phyloP scores from a whole-genome alignment of 2,888 invertebrate species.

The Bellardia pandia region DNA sequence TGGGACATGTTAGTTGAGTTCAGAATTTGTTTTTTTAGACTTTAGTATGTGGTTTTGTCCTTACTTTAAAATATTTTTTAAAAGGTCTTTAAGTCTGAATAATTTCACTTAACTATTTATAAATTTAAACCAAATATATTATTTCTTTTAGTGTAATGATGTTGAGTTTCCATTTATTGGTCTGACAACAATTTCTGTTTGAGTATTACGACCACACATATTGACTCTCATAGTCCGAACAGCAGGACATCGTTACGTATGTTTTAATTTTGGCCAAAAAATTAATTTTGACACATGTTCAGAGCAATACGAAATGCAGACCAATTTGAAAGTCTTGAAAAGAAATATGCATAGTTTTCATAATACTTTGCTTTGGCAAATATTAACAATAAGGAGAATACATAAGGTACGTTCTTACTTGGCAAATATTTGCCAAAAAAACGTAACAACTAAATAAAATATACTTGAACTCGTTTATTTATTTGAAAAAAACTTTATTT shows the following conservation, averaged over 20 bases:
- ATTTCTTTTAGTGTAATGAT: slow-evolving; percentile 7
- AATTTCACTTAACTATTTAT: too few relatives aligned
- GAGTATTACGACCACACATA: slow-evolving; percentile 83
- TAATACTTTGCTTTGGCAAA: slow-evolving; percentile 2
- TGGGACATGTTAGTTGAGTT: too few relatives aligned
- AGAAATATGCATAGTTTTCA: slow-evolving; percentile 30
- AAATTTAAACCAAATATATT: too few relatives aligned
- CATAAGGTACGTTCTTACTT: too few relatives aligned
- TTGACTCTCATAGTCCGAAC: slow-evolving; percentile 82
- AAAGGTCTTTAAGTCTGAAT: too few relatives aligned
- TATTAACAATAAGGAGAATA: slow-evolving; percentile 8
- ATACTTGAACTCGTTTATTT: too few relatives aligned
- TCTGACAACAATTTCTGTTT: slow-evolving; percentile 60
- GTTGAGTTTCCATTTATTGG: slow-evolving; percentile 14
- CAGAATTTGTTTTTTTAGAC: too few relatives aligned
- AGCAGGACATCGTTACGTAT: slow-evolving; percentile 80
- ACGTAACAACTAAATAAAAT: too few relatives aligned
- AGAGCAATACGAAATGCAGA: slow-evolving; percentile 67
- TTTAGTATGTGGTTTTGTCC: too few relatives aligned
- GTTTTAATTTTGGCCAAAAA: slow-evolving; percentile 80
- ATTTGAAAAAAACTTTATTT: too few relatives aligned
- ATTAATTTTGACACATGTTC: slow-evolving; percentile 85
- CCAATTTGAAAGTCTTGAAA: slow-evolving; percentile 49
- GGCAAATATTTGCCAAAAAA: too few relatives aligned
- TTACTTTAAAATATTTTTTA: too few relatives aligned